phyloP scores from a whole-genome alignment of 2,888 invertebrate genomes.

The Heliconius hortense region DNA sequence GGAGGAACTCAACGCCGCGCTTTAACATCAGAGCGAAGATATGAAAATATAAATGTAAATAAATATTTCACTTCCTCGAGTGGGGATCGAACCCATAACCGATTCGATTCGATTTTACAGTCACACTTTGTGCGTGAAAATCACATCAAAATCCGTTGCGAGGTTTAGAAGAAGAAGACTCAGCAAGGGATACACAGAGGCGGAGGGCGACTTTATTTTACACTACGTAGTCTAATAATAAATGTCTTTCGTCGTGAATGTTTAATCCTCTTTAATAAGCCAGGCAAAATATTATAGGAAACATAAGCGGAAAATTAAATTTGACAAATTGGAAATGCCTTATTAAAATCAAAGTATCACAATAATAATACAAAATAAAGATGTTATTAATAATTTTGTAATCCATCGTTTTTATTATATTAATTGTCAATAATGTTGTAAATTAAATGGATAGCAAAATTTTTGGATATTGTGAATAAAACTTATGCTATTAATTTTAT shows the following conservation, averaged over 20 bases:
- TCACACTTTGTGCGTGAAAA: too few species aligned
- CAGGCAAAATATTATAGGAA: constrained; percentile 5
- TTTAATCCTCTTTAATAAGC: constrained; percentile 17
- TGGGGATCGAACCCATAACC: too few species aligned
- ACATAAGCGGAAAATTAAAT: constrained; percentile 12
- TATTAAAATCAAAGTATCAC: constrained; percentile 3
- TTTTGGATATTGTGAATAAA: too few species aligned
- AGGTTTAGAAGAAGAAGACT: too few species aligned
- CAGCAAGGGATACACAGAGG: too few species aligned
- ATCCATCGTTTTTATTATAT: background rate
- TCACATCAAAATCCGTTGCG: too few species aligned
- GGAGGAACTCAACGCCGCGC: too few species aligned
- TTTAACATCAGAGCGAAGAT: too few species aligned
- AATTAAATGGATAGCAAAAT: background rate
- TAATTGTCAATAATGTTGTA: background rate
- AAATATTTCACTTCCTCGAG: too few species aligned
- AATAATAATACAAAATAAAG: constrained; percentile 2
- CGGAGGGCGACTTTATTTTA: background rate
- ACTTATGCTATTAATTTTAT: too few species aligned
- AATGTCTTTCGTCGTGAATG: background rate
- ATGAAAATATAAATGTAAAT: too few species aligned
- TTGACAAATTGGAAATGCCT: constrained; percentile 18
- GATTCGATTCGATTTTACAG: too few species aligned
- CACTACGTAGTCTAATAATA: background rate
- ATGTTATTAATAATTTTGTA: background rate